Base-by-base conservation (phyloP, 2,113 vertebrate species). In the Tupaia chinensis region DNA sequence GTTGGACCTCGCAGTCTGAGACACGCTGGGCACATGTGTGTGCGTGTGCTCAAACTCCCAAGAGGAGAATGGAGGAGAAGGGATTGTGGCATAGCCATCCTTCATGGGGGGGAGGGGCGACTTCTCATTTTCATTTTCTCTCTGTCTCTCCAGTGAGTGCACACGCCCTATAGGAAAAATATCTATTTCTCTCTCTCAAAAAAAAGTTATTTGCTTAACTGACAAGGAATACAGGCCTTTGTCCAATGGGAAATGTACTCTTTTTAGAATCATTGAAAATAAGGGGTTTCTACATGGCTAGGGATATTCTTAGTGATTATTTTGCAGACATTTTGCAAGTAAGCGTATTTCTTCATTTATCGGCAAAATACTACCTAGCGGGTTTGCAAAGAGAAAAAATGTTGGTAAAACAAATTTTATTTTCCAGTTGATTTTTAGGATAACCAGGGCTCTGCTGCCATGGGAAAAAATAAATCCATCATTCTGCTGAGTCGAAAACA, bases 381-480 rank as follows among this genome's bases (percentile, higher is more conserved):
- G 88, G 56, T 70, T 68, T 96, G 86, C 88, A 97, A 97, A 89
- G 69, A 82, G 72, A 97, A 74, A 69, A 83, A 94, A 83, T 87
- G 29, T 86, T 96, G 93, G 89, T 95, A 74, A 87, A 96, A 70
- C 7, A 60, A 25, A 89, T 88, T 73, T 77, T 94, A 82, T 95
- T 95, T 97, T 93, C 91, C 94, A 93, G 93, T 96, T 97, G 89
- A 80, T 22, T 87, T 91, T 96, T 95, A 86, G 56, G 25, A 89
- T 93, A 58, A 95, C 89, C 80, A 77, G 76, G 68, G 29, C 61
- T 97, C 76, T 0, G 89, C 91, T 94, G 74, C 86, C 82, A 94
- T 92, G 80, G 91, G 32, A 87, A 44, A 44, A 53, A 87, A 92
- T 91, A 88, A 88, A 73, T 89, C 74, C 70, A 87, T 94, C 58